phyloP scores from a whole-genome alignment of 2,888 invertebrate genomes.

The Autographa gamma region DNA sequence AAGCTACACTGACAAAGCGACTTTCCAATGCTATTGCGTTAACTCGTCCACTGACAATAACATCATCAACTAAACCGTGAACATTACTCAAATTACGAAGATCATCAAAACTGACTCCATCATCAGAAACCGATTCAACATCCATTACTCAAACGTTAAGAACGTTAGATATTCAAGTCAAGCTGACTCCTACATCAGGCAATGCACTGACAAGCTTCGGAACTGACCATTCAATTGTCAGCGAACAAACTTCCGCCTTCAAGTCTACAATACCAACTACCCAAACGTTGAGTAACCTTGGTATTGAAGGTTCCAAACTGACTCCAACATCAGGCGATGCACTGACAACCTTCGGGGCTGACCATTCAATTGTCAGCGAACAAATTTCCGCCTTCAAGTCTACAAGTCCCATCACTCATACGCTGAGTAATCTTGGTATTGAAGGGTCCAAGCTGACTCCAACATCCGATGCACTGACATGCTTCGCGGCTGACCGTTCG shows the following conservation, averaged over 20 bases:
- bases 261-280: too few species aligned
- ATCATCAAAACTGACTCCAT: slow-evolving; percentile 21
- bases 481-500: slow-evolving; percentile 38
- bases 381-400: not conserved
- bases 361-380: not conserved
- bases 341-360: too few species aligned
- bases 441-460: too few species aligned
- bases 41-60: slow-evolving; percentile 33
- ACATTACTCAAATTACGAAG: slow-evolving; percentile 14
- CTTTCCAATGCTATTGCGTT: slow-evolving; percentile 55
- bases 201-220: too few species aligned
- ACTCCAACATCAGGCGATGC: not conserved
- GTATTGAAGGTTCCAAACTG: not conserved
- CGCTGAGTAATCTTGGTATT: too few species aligned
- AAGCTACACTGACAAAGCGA: slow-evolving; percentile 14
- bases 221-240: too few species aligned
- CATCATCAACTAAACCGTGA: slow-evolving; percentile 9
- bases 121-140: slow-evolving; percentile 33
- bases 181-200: not conserved
- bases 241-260: not conserved
- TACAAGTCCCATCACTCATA: not conserved
- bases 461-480: slow-evolving; percentile 30
- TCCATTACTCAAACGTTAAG: not conserved
- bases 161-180: not conserved
- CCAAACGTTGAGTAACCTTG: not conserved